phyloP scores from a whole-genome alignment of 2,797 vertebrate species.

The Fistularia commersonii region DNA sequence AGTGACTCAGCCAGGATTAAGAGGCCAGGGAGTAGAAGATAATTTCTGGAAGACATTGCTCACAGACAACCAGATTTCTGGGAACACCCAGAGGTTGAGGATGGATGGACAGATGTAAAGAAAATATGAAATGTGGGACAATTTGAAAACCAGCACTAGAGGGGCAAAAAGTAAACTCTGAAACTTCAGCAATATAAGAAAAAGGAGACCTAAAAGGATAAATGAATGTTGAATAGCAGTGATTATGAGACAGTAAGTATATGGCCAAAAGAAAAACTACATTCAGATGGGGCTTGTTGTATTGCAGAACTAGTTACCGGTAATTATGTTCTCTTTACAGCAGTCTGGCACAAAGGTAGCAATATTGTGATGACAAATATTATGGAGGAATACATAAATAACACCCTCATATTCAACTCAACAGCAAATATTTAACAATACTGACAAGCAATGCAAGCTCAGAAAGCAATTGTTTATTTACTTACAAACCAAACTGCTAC shows the following conservation, averaged over 20 bases:
- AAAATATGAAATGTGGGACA: constrained; percentile 1
- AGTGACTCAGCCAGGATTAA: constrained; percentile 86
- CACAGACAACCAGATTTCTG: constrained; percentile 89
- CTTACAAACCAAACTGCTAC: too few relatives aligned
- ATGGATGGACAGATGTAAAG: constrained; percentile 5
- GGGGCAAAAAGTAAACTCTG: constrained; percentile 5
- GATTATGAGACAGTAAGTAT: too few relatives aligned
- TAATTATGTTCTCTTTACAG: constrained; percentile 8
- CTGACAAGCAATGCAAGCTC: constrained; percentile 2
- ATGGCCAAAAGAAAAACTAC: too few relatives aligned
- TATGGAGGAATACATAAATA: too few relatives aligned
- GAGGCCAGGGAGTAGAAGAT: constrained; percentile 86
- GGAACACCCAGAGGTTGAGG: constrained; percentile 38
- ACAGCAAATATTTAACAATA: constrained; percentile 8
- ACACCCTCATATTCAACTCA: not conserved
- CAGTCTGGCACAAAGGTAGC: not conserved
- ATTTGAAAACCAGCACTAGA: constrained; percentile 7
- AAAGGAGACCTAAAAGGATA: too few relatives aligned
- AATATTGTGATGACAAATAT: too few relatives aligned
- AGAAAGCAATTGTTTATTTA: not conserved
- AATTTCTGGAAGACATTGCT: constrained; percentile 87
- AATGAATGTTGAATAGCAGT: too few relatives aligned
- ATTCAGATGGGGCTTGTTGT: not conserved
- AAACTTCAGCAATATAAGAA: not conserved
- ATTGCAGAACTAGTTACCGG: not conserved